These are phyloP conservation scores for Distichodus sexfasciatus DNA, from an alignment of 2,797 vertebrate genomes.

Conservation along the genomic window DNA sequence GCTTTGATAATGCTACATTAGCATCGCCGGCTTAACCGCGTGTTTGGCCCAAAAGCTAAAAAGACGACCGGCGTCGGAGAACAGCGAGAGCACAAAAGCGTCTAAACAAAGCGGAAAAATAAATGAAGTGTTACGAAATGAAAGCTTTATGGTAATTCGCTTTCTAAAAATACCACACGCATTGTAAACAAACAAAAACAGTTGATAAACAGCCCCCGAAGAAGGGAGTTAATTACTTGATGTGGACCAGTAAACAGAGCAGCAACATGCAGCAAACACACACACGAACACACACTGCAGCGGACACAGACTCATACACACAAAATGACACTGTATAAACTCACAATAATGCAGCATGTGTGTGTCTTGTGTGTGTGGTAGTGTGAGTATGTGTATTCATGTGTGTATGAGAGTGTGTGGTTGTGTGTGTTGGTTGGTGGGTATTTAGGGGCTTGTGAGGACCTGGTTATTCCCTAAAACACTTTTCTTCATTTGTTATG, in stretches of 20 bases:
- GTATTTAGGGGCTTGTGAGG: no score
- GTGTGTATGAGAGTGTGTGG: neutral
- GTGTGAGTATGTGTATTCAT: slow-evolving; percentile 45
- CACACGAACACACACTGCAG: slow-evolving; percentile 18
- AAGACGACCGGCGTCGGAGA: slow-evolving; percentile 57
- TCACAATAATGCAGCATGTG: slow-evolving; percentile 33
- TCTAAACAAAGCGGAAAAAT: slow-evolving; percentile 64
- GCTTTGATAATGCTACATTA: neutral
- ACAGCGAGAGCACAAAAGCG: slow-evolving; percentile 54
- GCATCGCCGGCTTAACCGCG: neutral
- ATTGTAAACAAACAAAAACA: slow-evolving; percentile 70
- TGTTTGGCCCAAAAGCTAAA: slow-evolving; percentile 40
- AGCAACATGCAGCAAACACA: slow-evolving; percentile 78
- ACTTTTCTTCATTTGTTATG: no score
- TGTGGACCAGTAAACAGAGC: slow-evolving; percentile 71
- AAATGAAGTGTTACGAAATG: slow-evolving; percentile 58
- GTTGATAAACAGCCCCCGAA: slow-evolving; percentile 71
- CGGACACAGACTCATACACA: slow-evolving; percentile 31
- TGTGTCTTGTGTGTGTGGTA: neutral
- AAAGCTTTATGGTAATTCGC: slow-evolving; percentile 64
- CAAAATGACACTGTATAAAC: slow-evolving; percentile 25
- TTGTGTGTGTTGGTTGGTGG: slow-evolving; percentile 65
- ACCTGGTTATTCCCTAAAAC: no score
- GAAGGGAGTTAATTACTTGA: slow-evolving; percentile 73
- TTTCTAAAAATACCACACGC: slow-evolving; percentile 67